Conservation (phyloP, 2,888 invertebrate species). For the Bhutanitis thaidina region DNA sequence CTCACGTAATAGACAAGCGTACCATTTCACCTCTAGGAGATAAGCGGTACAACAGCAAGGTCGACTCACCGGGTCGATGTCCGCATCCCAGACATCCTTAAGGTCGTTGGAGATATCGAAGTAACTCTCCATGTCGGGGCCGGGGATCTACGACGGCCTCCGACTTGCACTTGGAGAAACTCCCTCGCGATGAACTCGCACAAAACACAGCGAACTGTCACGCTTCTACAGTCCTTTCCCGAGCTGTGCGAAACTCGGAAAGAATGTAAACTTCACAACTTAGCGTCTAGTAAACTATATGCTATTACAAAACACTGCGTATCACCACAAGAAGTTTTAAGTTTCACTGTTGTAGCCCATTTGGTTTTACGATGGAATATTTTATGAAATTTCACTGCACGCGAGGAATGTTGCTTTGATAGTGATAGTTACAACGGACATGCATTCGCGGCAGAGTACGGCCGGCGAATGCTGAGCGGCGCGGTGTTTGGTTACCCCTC, state of each 20-base stretch:
- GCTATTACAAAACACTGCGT: slow-evolving; percentile 55
- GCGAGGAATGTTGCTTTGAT: slow-evolving; percentile 49
- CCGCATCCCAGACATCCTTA: slow-evolving; percentile 90
- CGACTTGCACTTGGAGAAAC: slow-evolving; percentile 51
- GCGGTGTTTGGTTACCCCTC: slow-evolving; percentile 32
- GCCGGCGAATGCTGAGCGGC: slow-evolving; percentile 63
- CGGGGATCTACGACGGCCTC: slow-evolving; percentile 56
- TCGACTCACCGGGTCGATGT: slow-evolving; percentile 89
- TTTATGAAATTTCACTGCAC: slow-evolving; percentile 68
- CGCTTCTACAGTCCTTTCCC: slow-evolving; percentile 50
- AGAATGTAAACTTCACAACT: slow-evolving; percentile 43
- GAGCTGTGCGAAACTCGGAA: slow-evolving; percentile 50
- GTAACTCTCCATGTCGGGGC: slow-evolving; percentile 84
- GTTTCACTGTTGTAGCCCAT: slow-evolving; percentile 72
- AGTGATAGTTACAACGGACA: slow-evolving; percentile 30
- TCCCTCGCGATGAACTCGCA: slow-evolving; percentile 47
- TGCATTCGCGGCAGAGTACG: slow-evolving; percentile 47
- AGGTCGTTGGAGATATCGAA: slow-evolving; percentile 87
- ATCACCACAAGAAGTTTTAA: slow-evolving; percentile 57
- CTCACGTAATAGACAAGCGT: slow-evolving; percentile 12
- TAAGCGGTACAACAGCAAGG: slow-evolving; percentile 47
- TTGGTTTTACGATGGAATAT: slow-evolving; percentile 62
- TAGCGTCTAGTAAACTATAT: slow-evolving; percentile 38
- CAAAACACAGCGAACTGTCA: slow-evolving; percentile 64
- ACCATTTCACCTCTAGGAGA: slow-evolving; percentile 37